A percentile compares a stretch with the other conserved stretches of the same genome.
Conservation (phyloP, 2,113 vertebrate species). For the Dinomys branickii region DNA sequence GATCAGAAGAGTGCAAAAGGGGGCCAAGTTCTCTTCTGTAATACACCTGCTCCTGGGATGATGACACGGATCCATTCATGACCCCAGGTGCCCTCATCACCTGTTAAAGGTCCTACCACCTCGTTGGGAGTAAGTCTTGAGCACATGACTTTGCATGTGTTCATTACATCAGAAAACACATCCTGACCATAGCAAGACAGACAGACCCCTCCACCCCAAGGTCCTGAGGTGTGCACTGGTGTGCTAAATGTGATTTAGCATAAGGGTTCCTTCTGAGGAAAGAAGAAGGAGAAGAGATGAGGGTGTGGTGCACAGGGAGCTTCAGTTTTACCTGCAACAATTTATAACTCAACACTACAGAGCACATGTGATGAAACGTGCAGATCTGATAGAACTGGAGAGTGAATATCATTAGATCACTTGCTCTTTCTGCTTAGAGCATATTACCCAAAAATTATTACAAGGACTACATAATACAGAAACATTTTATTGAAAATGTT, state of each 20-base stretch:
- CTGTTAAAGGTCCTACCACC: not conserved
- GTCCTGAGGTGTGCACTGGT: not conserved
- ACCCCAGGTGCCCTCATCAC: rapidly evolving
- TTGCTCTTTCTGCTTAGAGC: not conserved
- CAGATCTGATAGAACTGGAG: not conserved
- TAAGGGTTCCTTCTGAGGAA: not conserved
- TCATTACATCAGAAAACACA: not conserved
- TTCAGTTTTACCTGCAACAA: not conserved
- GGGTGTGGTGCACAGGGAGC: too few relatives aligned
- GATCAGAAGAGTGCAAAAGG: not conserved
- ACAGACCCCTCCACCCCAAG: not conserved
- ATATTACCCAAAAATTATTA: not conserved
- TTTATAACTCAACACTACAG: not conserved
- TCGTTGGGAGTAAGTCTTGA: too few relatives aligned
- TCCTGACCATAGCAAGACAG: not conserved
- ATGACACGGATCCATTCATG: rapidly evolving
- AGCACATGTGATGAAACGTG: not conserved
- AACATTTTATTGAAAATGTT: not conserved
- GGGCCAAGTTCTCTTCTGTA: not conserved
- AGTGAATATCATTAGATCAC: not conserved
- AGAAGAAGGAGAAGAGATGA: not conserved
- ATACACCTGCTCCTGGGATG: not conserved
- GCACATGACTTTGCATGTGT: not conserved
- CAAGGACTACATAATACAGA: not conserved
- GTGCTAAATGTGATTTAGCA: not conserved